phyloP scores from a whole-genome alignment of 1,140 invertebrate species.

The Linepithema humile region DNA sequence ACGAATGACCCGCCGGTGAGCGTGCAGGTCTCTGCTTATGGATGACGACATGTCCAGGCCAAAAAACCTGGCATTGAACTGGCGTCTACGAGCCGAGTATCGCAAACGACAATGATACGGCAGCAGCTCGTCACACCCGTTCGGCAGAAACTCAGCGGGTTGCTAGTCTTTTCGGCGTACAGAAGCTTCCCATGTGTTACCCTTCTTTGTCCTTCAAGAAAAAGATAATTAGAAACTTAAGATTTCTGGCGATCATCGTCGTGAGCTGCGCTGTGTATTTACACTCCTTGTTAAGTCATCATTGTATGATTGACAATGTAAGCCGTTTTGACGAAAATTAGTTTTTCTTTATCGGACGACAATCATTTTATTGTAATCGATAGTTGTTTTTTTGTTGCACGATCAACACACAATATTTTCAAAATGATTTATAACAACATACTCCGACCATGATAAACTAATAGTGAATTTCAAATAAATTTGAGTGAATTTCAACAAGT shows the following conservation, averaged over 20 bases:
- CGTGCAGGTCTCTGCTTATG: conserved; percentile 63
- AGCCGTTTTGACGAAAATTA: not conserved
- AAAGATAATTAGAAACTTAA: conserved; percentile 42
- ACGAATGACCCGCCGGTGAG: conserved; percentile 74
- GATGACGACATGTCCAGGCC: conserved; percentile 31
- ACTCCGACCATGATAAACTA: not conserved
- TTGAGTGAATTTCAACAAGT: too few relatives aligned
- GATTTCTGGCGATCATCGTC: not conserved
- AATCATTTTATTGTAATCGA: not conserved
- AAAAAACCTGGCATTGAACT: conserved; percentile 6
- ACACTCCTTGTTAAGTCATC: not conserved
- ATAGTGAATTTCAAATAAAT: not conserved
- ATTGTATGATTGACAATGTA: not conserved
- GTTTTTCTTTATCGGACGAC: not conserved
- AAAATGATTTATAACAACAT: not conserved
- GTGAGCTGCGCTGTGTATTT: not conserved
- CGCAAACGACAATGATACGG: conserved; percentile 11
- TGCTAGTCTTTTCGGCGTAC: not conserved
- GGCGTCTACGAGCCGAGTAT: conserved; percentile 3
- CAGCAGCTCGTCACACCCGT: conserved; percentile 13
- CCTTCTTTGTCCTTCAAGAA: not conserved
- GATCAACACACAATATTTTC: not conserved
- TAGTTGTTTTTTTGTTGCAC: not conserved
- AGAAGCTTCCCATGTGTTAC: not conserved
- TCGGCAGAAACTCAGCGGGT: conserved; percentile 30